These are phyloP conservation scores for Tromatobia lineatoria DNA, from an alignment of 2,888 invertebrate species.

Conservation along the genomic window DNA sequence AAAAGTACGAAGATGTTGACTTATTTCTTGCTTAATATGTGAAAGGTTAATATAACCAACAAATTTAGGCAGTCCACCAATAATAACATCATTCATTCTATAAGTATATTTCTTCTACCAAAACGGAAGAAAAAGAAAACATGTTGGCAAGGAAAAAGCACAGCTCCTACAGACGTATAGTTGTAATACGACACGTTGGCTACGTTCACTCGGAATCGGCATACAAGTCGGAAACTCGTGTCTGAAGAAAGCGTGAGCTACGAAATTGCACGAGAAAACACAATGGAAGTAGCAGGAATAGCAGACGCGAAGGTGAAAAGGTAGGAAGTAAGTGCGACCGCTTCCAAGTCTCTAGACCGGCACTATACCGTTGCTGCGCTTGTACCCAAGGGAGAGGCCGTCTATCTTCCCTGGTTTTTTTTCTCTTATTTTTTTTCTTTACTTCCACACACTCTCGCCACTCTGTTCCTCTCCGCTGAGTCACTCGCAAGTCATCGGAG, in stretches of 20 bases:
- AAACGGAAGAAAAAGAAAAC: background rate
- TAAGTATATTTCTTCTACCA: background rate
- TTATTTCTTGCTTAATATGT: no score
- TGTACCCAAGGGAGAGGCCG: constrained; percentile 23
- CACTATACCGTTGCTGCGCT: constrained; percentile 7
- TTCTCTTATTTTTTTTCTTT: constrained; percentile 19
- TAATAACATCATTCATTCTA: background rate
- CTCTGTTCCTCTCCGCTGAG: background rate
- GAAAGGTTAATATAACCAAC: background rate
- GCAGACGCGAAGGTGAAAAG: constrained; percentile 4
- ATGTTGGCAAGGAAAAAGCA: background rate
- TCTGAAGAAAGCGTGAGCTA: constrained; percentile 14
- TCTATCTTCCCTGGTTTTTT: constrained; percentile 10
- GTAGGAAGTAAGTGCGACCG: constrained; percentile 8
- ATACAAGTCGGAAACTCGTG: background rate
- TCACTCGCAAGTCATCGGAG: constrained; percentile 46
- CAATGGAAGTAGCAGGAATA: constrained; percentile 9
- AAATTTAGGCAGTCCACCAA: background rate
- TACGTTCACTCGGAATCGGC: constrained; percentile 5
- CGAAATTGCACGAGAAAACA: constrained; percentile 22
- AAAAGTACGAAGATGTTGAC: no score
- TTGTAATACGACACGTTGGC: background rate
- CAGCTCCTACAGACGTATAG: background rate
- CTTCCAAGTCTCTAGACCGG: constrained; percentile 6
- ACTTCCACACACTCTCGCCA: background rate